Evolutionary conservation across 2,797 vertebrate species (phyloP), one percentile per base, ranked within the genome.

Genomic region (Uromys caudimaculatus): DNA sequence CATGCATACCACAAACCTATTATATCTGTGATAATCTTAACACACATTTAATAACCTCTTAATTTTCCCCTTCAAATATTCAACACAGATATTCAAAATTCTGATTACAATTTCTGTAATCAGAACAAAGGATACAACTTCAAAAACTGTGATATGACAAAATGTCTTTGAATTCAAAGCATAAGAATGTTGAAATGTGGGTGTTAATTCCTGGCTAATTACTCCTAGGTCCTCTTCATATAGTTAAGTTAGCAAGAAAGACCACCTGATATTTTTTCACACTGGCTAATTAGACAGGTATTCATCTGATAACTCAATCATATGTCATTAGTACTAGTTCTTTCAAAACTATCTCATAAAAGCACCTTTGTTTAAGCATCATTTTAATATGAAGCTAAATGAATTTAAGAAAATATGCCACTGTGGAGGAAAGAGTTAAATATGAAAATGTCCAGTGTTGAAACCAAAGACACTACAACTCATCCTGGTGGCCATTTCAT

Each of bases 11-110:
- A 41, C 29, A 79, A 83, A 92, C 32, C 17, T 78, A 82, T 44
- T 96, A 93, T 97, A 95, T 54, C 94, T 64, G 67, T 29, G 21
- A 69, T 71, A 82, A 78, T 82, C 24, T 35, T 32, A 79, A 76
- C 83, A 52, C 71, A 91, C 41, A 95, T 84, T 94, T 77, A 96
- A 78, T 86, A 96, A 64, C 19, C 12, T 85, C 83, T 96, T 90
- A 71, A 41, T 88, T 85, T 95, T 71, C 41, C 3, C 44, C 73
- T 94, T 91, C 81, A 85, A 75, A 79, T 92, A 94, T 91, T 90
- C 81, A 88, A 62, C 35, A 93, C 32, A 69, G 52, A 78, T 41
- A 67, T 41, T 78, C 27, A 95, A 91, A 95, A 91, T 71, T 97
- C 41, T 95, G 56, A 86, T 89, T 62, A 77, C 0, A 96, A 82